Evolutionary conservation across 2,797 vertebrate species (phyloP).

Genomic region (Sebastes hubbsi): DNA sequence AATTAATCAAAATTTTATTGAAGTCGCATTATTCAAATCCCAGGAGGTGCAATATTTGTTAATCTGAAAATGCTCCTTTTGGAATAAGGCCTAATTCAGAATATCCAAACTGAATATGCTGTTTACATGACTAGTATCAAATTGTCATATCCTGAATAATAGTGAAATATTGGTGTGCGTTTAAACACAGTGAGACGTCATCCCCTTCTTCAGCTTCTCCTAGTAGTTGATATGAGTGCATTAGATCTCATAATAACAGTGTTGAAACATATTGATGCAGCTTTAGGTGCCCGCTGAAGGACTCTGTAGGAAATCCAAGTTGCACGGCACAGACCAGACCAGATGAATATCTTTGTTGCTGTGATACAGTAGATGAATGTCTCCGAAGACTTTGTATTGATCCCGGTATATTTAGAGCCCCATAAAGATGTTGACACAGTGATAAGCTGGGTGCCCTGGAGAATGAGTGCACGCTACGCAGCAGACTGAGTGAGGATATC

Average conservation of each 20-base stretch:
- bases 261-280: slow-evolving; percentile 22
- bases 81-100: neutral
- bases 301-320: slow-evolving; percentile 35
- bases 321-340: slow-evolving; percentile 3
- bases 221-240: neutral
- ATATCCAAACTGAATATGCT: neutral
- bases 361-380: slow-evolving; percentile 72
- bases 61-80: neutral
- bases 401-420: slow-evolving; percentile 76
- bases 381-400: slow-evolving; percentile 70
- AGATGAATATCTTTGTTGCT: slow-evolving; percentile 66
- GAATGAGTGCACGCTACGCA: slow-evolving; percentile 45
- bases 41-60: no score
- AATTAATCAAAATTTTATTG: no score
- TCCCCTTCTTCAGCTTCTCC: neutral
- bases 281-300: slow-evolving; percentile 19
- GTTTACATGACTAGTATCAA: fast-evolving
- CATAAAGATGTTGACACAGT: slow-evolving; percentile 78
- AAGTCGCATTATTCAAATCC: no score
- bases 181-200: neutral
- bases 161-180: no score
- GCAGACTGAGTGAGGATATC: slow-evolving; percentile 56
- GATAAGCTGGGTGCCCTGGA: slow-evolving; percentile 68
- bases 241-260: neutral
- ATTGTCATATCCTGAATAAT: no score